These are phyloP conservation scores for Pipistrellus kuhlii DNA, from an alignment of 2,797 vertebrate genomes.

Conservation along the genomic window DNA sequence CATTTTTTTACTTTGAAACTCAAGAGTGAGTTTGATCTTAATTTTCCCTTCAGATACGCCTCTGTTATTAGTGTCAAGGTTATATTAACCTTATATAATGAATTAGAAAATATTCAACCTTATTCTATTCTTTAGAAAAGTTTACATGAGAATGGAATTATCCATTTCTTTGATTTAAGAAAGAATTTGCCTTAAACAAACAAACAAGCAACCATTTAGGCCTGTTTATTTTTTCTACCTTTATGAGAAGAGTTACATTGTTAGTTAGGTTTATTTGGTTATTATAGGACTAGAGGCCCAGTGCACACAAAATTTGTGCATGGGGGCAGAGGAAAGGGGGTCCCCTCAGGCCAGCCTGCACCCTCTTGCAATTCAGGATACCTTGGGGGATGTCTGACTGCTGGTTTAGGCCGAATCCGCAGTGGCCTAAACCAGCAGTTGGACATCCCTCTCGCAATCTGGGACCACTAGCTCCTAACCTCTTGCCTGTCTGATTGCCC, in stretches of 20 bases:
- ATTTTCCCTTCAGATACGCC: not conserved
- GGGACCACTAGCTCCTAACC: too few relatives aligned
- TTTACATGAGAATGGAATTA: not conserved
- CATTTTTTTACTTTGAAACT: not conserved
- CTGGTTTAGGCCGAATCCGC: too few relatives aligned
- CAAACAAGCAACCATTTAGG: not conserved
- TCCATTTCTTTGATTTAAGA: not conserved
- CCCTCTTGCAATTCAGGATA: too few relatives aligned
- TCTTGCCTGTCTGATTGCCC: too few relatives aligned
- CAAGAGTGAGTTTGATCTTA: not conserved
- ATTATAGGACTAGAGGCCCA: not conserved
- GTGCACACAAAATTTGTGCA: too few relatives aligned
- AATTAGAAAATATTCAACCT: not conserved
- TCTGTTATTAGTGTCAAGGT: not conserved
- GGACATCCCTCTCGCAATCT: too few relatives aligned
- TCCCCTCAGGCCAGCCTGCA: too few relatives aligned
- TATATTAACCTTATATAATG: conserved; percentile 13
- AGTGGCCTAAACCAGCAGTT: too few relatives aligned
- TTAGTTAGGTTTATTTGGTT: not conserved
- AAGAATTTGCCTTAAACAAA: not conserved
- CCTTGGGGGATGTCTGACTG: too few relatives aligned
- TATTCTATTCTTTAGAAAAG: not conserved
- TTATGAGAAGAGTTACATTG: not conserved
- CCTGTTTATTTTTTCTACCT: not conserved
- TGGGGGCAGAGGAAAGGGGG: too few relatives aligned